Evolutionary conservation across 1,140 invertebrate species (phyloP).

Genomic region (Drosophila rhopaloa): DNA sequence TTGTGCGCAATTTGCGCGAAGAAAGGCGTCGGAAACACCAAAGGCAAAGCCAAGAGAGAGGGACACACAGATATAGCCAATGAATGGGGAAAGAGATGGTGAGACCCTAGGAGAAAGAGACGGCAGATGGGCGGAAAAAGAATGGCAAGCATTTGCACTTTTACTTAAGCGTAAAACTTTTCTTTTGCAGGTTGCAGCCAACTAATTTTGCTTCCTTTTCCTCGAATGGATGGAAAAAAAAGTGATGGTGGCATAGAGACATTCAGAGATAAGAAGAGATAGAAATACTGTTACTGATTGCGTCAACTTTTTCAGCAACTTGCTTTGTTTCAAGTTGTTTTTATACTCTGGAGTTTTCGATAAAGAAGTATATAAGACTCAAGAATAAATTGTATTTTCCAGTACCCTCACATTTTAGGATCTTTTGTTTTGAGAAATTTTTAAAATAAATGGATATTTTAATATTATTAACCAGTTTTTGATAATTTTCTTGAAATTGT

Average conservation of each 20-base stretch:
- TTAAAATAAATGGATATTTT: background rate
- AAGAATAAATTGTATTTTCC: background rate
- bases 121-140: conserved; percentile 4
- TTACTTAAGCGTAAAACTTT: conserved; percentile 79
- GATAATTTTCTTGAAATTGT: no score
- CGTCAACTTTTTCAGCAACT: conserved; percentile 63
- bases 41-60: conserved; percentile 28
- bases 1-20: conserved; percentile 72
- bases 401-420: no score
- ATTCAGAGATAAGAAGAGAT: conserved; percentile 40
- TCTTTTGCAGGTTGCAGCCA: conserved; percentile 70
- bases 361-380: background rate
- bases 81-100: conserved; percentile 34
- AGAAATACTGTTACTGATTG: conserved; percentile 70
- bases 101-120: conserved; percentile 7
- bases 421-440: background rate
- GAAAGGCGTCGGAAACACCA: conserved; percentile 50
- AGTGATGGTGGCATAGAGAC: conserved; percentile 11
- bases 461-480: background rate
- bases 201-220: conserved; percentile 64
- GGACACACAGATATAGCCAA: conserved; percentile 24
- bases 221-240: conserved; percentile 15
- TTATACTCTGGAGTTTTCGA: conserved; percentile 1
- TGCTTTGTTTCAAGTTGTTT: conserved; percentile 62
- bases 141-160: conserved; percentile 76